Base-by-base conservation (phyloP, 2,113 vertebrate species). In the Macquaria australasica region DNA sequence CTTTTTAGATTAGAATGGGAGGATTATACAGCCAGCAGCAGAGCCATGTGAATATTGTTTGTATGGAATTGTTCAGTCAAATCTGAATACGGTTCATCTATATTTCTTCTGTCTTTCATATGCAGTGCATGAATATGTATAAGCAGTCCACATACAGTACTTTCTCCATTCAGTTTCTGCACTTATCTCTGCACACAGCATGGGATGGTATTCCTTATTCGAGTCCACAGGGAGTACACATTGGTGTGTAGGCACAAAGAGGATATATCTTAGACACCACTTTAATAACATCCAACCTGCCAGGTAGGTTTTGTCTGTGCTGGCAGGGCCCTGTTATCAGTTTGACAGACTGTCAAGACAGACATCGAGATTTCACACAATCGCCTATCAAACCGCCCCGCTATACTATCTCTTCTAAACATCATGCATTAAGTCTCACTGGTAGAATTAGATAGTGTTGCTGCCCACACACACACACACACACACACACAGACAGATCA, bases 361-460 rank as follows among this genome's bases (percentile, higher is more conserved):
- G 56, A 87, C 84, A 74, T 78, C 69, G 70, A 77, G 80, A 89
- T 91, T 85, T 83, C 79, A 87, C 85, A 87, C 71, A 92, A 90
- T 88, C 34, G 21, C 53, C 80, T 86, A 84, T 92, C 88, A 89
- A 89, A 73, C 76, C 63, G 74, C 55, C 53, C 41, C 0, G 20
- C 85, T 75, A 70, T 68, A 69, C 83, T 87, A 90, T 90, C 86
- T 76, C 77, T 74, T 71, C 74, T 72, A 83, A 93, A 86, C 90
- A 90, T 87, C 87, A 84, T 86, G 84, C 82, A 79, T 89, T 89
- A 87, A 75, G 84, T 67, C 66, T 79, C 77, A 70, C 87, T 88
- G 70, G 37, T 82, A 66, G 90, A 92, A 86, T 86, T 82, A 92
- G 31, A 88, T 75, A 84, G 77, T 67, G 37, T 79, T 81, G 63